A percentile compares a stretch with the other conserved stretches of the same genome.
phyloP scores from a whole-genome alignment of 2,888 invertebrate species.

The Timandra comae region DNA sequence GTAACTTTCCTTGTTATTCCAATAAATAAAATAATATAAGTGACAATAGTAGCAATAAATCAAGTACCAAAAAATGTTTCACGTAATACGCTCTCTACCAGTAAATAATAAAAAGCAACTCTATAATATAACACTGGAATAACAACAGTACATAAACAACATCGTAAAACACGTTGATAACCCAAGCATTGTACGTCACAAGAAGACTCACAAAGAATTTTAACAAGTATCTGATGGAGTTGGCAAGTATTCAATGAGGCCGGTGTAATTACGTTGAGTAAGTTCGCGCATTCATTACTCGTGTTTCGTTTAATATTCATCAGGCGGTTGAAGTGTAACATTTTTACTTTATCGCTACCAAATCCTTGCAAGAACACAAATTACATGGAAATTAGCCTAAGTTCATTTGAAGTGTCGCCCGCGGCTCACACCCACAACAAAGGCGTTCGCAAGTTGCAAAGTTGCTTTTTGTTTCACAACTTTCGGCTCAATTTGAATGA shows the following conservation, averaged over 20 bases:
- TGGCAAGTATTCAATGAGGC: constrained; percentile 61
- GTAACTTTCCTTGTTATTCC: too few species aligned
- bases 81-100: too few species aligned
- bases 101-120: too few species aligned
- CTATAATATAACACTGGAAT: too few species aligned
- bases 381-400: constrained; percentile 59
- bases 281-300: constrained; percentile 58
- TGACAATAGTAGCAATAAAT: too few species aligned
- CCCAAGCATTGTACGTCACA: constrained; percentile 6
- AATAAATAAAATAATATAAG: too few species aligned
- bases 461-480: constrained; percentile 28
- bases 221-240: constrained; percentile 43
- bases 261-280: constrained; percentile 57
- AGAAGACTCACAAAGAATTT: constrained; percentile 35
- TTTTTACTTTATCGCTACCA: constrained; percentile 44
- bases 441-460: constrained; percentile 26
- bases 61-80: too few species aligned
- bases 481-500: constrained; percentile 10
- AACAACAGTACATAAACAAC: background rate
- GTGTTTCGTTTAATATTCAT: constrained; percentile 64
- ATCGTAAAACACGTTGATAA: background rate
- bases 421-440: constrained; percentile 26
- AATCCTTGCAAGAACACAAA: constrained; percentile 49
- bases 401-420: constrained; percentile 36
- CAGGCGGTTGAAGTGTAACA: constrained; percentile 24